phyloP scores from a whole-genome alignment of 2,888 invertebrate genomes.

The Ornithoptera alexandrae region DNA sequence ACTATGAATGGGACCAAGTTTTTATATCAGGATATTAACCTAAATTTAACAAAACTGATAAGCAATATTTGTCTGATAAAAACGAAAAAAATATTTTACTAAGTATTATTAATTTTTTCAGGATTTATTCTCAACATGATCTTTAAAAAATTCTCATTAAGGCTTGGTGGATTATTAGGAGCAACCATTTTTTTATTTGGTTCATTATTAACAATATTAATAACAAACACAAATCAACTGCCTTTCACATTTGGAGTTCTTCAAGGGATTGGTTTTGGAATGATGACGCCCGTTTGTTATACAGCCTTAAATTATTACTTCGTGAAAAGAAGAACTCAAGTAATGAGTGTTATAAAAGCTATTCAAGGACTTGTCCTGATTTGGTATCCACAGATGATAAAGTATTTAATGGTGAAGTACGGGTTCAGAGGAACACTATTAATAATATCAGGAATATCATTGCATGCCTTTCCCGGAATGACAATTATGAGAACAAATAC shows the following conservation, averaged over 20 bases:
- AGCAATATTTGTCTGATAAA: no score
- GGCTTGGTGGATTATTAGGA: slow-evolving; percentile 79
- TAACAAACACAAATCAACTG: slow-evolving; percentile 77
- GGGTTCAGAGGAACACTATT: slow-evolving; percentile 83
- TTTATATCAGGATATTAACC: neutral
- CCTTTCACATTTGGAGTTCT: slow-evolving; percentile 78
- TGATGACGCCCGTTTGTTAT: slow-evolving; percentile 82
- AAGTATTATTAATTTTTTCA: slow-evolving; percentile 50
- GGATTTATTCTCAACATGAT: slow-evolving; percentile 81
- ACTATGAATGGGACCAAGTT: no score
- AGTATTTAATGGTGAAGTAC: slow-evolving; percentile 69
- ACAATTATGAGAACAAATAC: slow-evolving; percentile 72
- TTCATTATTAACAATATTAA: slow-evolving; percentile 75
- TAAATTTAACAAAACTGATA: neutral
- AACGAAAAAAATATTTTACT: neutral
- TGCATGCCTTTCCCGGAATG: slow-evolving; percentile 81
- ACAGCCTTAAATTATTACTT: slow-evolving; percentile 83
- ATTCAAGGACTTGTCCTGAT: slow-evolving; percentile 80
- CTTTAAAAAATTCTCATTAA: slow-evolving; percentile 74
- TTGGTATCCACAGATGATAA: slow-evolving; percentile 79
- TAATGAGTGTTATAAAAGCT: slow-evolving; percentile 82
- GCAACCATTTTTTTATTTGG: slow-evolving; percentile 74
- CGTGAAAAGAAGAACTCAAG: slow-evolving; percentile 78
- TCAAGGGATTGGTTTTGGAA: slow-evolving; percentile 82
- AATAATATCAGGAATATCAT: slow-evolving; percentile 79